Evolutionary conservation across 2,888 invertebrate genomes (phyloP).

Genomic region (Eupithecia subfuscata): DNA sequence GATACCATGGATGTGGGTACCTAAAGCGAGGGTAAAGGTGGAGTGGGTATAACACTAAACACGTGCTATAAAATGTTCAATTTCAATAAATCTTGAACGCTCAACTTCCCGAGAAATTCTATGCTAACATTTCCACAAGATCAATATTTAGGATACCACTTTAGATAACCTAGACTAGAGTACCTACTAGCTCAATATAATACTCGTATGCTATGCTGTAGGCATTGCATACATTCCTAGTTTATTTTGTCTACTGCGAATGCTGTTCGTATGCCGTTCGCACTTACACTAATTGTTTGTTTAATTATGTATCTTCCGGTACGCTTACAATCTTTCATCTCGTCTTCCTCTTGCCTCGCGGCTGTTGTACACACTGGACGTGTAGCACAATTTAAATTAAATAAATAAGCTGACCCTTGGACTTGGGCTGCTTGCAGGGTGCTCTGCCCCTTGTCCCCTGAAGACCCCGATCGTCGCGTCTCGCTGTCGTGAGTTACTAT

Average conservation of each 20-base stretch:
- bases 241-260: background rate
- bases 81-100: background rate
- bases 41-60: background rate
- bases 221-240: background rate
- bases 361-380: no score
- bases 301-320: background rate
- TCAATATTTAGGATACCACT: background rate
- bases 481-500: no score
- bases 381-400: no score
- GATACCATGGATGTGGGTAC: background rate
- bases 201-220: no score
- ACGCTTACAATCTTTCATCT: background rate
- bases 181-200: background rate
- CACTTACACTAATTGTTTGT: conserved; percentile 4
- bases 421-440: no score
- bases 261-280: background rate
- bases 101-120: background rate
- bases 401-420: no score
- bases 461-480: no score
- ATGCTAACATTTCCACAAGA: background rate
- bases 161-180: background rate
- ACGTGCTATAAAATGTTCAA: conserved; percentile 3
- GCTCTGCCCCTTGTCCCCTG: no score
- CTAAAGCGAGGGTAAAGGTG: background rate
- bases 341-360: no score